phyloP scores from a whole-genome alignment of 1,140 invertebrate genomes.

The Charaxes varanes region DNA sequence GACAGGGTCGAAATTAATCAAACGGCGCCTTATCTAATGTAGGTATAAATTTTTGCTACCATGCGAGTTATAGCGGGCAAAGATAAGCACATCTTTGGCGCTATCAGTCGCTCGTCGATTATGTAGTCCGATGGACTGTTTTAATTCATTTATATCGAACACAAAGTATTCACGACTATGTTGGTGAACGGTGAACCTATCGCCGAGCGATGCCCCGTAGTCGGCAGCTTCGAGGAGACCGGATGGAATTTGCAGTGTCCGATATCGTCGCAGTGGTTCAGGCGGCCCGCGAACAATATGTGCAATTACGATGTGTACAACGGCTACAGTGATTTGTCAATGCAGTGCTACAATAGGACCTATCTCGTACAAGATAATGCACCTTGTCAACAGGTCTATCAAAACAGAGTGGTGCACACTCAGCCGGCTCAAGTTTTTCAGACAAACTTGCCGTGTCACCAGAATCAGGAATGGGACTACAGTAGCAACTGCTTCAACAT shows the following conservation, averaged over 20 bases:
- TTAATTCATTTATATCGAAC: slow-evolving; percentile 25
- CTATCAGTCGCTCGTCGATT: slow-evolving; percentile 64
- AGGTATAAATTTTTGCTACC: slow-evolving; percentile 62
- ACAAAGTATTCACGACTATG: slow-evolving; percentile 36
- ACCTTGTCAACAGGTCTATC: slow-evolving; percentile 27
- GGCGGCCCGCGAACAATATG: slow-evolving; percentile 28
- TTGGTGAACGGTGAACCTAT: slow-evolving; percentile 42
- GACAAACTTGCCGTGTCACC: slow-evolving; percentile 68
- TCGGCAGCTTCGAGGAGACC: slow-evolving; percentile 31
- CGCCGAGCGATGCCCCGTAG: slow-evolving; percentile 31
- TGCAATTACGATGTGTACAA: slow-evolving; percentile 34
- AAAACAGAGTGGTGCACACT: slow-evolving; percentile 28
- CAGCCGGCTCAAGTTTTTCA: slow-evolving; percentile 17
- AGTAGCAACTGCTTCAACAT: slow-evolving; percentile 75
- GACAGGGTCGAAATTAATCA: slow-evolving; percentile 14
- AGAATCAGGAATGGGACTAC: slow-evolving; percentile 75
- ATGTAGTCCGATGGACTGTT: slow-evolving; percentile 59
- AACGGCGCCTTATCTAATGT: slow-evolving; percentile 40
- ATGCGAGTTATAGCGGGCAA: slow-evolving; percentile 40
- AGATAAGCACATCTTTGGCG: slow-evolving; percentile 61
- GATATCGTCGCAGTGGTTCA: slow-evolving; percentile 36
- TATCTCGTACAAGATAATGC: slow-evolving; percentile 30
- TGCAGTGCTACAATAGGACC: slow-evolving; percentile 39
- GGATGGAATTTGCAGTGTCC: slow-evolving; percentile 47
- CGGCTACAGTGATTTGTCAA: slow-evolving; percentile 29